Percentiles rank a stretch among this genome's conserved stretches.
These are phyloP conservation scores for Cyprinodon brontotheroides DNA, from an alignment of 2,113 vertebrate genomes.

Conservation along the genomic window DNA sequence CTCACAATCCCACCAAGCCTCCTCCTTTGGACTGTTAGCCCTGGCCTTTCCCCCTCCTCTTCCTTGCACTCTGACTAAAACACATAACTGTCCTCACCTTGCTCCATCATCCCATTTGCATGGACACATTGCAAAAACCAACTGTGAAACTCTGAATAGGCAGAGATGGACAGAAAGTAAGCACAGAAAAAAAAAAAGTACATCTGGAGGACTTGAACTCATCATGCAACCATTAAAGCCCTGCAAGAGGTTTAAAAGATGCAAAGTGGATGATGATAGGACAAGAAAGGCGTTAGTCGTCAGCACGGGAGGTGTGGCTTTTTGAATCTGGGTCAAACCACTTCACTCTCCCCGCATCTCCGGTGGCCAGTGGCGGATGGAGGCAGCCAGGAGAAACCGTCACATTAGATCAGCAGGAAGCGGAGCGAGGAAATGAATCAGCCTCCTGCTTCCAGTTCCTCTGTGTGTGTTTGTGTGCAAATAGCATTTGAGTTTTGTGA, in stretches of 20 bases:
- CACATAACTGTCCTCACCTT: slow-evolving; percentile 41
- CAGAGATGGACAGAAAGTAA: slow-evolving; percentile 13
- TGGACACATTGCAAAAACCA: slow-evolving; percentile 61
- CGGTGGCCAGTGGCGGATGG: slow-evolving; percentile 58
- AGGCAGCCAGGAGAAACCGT: slow-evolving; percentile 60
- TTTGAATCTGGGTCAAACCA: slow-evolving; percentile 69
- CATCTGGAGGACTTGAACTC: slow-evolving; percentile 31
- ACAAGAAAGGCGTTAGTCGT: slow-evolving; percentile 39
- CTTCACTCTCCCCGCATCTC: slow-evolving; percentile 53
- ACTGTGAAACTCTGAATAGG: slow-evolving; percentile 44
- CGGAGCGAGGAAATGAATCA: slow-evolving; percentile 46
- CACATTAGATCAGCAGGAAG: slow-evolving; percentile 69
- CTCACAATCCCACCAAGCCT: slow-evolving; percentile 26
- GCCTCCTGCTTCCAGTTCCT: slow-evolving; percentile 36
- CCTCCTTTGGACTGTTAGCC: slow-evolving; percentile 37
- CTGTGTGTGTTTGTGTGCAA: slow-evolving; percentile 32
- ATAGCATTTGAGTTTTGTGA: slow-evolving; percentile 31
- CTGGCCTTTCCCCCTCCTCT: slow-evolving; percentile 8
- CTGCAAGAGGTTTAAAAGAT: slow-evolving; percentile 12
- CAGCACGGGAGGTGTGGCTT: slow-evolving; percentile 6
- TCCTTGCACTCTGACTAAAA: slow-evolving; percentile 37
- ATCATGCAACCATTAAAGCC: slow-evolving; percentile 35
- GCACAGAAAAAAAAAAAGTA: slow-evolving; percentile 13
- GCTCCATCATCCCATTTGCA: slow-evolving; percentile 54
- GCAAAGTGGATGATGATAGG: slow-evolving; percentile 48